Percentiles rank a stretch among this genome's conserved stretches.
These are phyloP conservation scores for Colinus virginianus DNA, from an alignment of 2,113 vertebrate genomes.

Conservation along the genomic window DNA sequence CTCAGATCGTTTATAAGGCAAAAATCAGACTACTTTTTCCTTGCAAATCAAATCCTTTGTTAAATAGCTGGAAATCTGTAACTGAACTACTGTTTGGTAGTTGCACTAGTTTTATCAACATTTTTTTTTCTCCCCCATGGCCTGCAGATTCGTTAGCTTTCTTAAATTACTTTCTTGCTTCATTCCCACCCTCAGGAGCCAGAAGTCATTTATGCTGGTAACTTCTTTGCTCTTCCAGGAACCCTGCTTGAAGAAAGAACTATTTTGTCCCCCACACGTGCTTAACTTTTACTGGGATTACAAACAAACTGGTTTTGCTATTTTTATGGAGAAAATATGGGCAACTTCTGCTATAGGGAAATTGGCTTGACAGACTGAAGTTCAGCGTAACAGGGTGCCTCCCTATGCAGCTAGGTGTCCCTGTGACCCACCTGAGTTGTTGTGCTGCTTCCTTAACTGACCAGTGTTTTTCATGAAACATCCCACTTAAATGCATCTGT, in stretches of 20 bases:
- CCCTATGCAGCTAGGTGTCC: neutral
- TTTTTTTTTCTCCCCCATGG: neutral
- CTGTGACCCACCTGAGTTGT: neutral
- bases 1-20: neutral
- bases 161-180: neutral
- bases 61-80: neutral
- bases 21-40: neutral
- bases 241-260: neutral
- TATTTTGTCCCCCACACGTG: neutral
- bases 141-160: neutral
- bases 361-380: conserved; percentile 4
- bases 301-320: conserved; percentile 40
- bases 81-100: neutral
- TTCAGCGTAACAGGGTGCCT: neutral
- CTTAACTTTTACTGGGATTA: conserved; percentile 37
- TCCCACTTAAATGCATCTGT: rapidly evolving
- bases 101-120: neutral
- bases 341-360: neutral
- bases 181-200: rapidly evolving
- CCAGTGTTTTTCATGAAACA: neutral
- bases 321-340: conserved; percentile 6
- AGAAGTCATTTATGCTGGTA: neutral
- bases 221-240: neutral
- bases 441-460: neutral
- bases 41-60: neutral